Evolutionary conservation across 2,888 invertebrate species (phyloP).

Genomic region (Buathra laborator): DNA sequence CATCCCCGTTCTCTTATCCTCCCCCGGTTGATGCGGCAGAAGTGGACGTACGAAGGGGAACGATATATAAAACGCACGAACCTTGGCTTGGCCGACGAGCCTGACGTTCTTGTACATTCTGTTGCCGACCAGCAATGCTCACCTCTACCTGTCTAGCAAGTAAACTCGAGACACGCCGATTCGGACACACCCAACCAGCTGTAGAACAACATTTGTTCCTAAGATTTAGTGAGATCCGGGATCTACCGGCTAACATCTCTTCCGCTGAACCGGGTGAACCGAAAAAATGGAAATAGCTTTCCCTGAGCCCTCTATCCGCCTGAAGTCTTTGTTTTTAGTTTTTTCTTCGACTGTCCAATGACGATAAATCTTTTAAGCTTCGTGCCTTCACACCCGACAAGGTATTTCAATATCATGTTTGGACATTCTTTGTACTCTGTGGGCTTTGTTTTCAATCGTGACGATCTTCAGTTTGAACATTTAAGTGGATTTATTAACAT

Average conservation of each 20-base stretch:
- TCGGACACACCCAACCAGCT: not conserved
- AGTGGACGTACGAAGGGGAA: not conserved
- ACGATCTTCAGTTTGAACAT: not conserved
- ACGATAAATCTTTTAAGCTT: not conserved
- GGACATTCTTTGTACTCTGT: no score
- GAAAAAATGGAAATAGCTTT: not conserved
- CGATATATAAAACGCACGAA: conserved; percentile 1
- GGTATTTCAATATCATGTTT: not conserved
- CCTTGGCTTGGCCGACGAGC: conserved; percentile 13
- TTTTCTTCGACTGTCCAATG: conserved; percentile 1
- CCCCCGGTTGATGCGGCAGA: not conserved
- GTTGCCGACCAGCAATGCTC: not conserved
- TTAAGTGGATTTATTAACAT: not conserved
- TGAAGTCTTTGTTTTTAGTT: not conserved
- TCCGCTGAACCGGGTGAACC: not conserved
- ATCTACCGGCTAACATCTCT: not conserved
- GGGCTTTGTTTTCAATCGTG: no score
- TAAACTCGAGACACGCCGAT: conserved; percentile 18
- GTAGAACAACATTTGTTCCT: conserved; percentile 5
- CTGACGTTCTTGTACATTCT: not conserved
- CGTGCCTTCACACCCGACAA: not conserved
- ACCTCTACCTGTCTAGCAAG: conserved; percentile 19
- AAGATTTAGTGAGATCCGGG: conserved; percentile 37
- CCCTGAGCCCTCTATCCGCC: not conserved
- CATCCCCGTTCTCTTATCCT: conserved; percentile 12